Conservation (phyloP, 2,797 vertebrate species). For the Sandelia bainsii region DNA sequence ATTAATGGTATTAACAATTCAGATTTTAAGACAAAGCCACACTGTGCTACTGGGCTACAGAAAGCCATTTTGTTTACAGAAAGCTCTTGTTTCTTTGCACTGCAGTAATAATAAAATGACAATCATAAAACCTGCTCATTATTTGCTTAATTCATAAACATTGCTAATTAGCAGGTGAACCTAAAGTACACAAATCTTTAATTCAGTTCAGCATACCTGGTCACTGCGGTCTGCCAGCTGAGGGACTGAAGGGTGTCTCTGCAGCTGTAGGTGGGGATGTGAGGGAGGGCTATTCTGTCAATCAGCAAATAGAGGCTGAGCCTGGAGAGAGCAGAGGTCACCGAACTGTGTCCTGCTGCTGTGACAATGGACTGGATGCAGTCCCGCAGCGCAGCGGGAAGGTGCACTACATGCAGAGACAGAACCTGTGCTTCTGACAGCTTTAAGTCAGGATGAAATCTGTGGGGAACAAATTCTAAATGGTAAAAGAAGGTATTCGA, state of each 20-base stretch:
- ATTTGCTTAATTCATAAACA: constrained; percentile 25
- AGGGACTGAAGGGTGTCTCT: constrained; percentile 82
- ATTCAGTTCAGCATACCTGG: constrained; percentile 82
- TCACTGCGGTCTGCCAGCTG: constrained; percentile 88
- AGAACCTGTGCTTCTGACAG: constrained; percentile 86
- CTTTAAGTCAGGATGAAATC: constrained; percentile 87
- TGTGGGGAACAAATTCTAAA: constrained; percentile 58
- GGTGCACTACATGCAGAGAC: constrained; percentile 82
- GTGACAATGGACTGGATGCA: constrained; percentile 86
- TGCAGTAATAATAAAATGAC: constrained; percentile 16
- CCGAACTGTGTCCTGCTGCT: constrained; percentile 89
- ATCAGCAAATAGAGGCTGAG: constrained; percentile 91
- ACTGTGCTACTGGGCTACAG: background rate
- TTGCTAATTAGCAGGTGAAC: background rate
- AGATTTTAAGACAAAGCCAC: no score
- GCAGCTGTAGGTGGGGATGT: constrained; percentile 73
- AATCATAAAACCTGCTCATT: constrained; percentile 6
- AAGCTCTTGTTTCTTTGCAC: constrained; percentile 7
- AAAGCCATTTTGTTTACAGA: constrained; percentile 12
- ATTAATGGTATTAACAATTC: no score
- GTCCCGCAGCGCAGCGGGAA: constrained; percentile 84
- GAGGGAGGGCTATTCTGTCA: constrained; percentile 87
- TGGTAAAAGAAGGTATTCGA: background rate
- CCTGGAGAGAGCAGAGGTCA: constrained; percentile 87
- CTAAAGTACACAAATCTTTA: background rate